phyloP scores from a whole-genome alignment of 1,140 invertebrate genomes.

The Eumaeus atala region DNA sequence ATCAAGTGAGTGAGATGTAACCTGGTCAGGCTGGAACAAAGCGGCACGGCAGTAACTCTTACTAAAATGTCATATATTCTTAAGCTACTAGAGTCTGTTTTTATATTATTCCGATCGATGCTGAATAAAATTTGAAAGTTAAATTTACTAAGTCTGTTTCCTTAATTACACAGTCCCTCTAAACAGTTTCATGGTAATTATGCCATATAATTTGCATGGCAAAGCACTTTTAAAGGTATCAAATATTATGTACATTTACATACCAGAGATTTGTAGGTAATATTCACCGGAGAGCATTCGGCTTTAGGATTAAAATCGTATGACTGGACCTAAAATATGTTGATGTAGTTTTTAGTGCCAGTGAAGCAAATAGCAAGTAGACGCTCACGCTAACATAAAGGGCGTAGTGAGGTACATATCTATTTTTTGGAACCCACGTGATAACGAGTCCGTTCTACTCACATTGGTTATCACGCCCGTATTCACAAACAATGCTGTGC shows the following conservation, averaged over 20 bases:
- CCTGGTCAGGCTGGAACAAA: no score
- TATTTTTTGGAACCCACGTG: no score
- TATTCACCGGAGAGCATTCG: not conserved
- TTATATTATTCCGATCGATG: constrained; percentile 12
- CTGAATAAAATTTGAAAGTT: constrained; percentile 36
- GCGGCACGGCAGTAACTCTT: no score
- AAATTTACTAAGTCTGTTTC: constrained; percentile 39
- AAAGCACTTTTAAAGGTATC: constrained; percentile 20
- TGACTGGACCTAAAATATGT: not conserved
- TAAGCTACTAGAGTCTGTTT: no score
- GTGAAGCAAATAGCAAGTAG: no score
- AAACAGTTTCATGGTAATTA: constrained; percentile 43
- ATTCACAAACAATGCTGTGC: no score
- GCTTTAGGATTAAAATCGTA: not conserved
- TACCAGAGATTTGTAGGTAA: not conserved
- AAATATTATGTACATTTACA: constrained; percentile 20
- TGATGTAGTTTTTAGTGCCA: not conserved
- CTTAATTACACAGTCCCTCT: constrained; percentile 38
- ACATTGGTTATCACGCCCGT: no score
- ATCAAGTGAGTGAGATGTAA: no score
- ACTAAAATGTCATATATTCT: not conserved
- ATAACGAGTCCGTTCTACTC: no score
- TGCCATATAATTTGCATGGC: constrained; percentile 40
- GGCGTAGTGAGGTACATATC: no score
- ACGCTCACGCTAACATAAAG: no score